Percentiles rank a stretch among this genome's conserved stretches.
phyloP scores from a whole-genome alignment of 2,888 invertebrate species.

The Hanleya hanleyi region DNA sequence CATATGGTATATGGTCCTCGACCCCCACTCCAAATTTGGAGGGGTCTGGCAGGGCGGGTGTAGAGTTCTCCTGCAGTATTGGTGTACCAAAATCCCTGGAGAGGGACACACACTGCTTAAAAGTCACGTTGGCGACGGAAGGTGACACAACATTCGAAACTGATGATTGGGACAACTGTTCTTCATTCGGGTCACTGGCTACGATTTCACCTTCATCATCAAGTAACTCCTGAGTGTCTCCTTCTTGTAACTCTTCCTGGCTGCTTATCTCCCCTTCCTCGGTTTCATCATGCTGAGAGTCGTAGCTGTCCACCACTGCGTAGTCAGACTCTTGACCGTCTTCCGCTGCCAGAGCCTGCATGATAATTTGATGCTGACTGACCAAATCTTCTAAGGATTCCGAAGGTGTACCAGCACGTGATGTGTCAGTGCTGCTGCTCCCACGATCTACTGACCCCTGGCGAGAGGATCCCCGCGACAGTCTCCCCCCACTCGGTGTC shows the following conservation, averaged over 20 bases:
- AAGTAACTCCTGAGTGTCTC: background rate
- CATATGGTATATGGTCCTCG: constrained; percentile 90
- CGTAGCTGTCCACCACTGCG: background rate
- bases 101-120: constrained; percentile 40
- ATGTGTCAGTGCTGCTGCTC: background rate
- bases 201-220: background rate
- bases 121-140: constrained; percentile 9
- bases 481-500: constrained; percentile 10
- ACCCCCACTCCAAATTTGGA: constrained; percentile 89
- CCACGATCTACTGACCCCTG: background rate
- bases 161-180: background rate
- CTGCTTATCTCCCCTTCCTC: background rate
- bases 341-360: constrained; percentile 75
- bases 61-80: constrained; percentile 41
- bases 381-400: constrained; percentile 80
- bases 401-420: background rate
- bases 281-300: background rate
- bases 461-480: constrained; percentile 5
- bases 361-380: constrained; percentile 79
- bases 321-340: constrained; percentile 6
- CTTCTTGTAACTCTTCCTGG: background rate
- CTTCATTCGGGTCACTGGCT: background rate
- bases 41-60: constrained; percentile 80
- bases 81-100: constrained; percentile 62
- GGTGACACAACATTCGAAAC: no score